Conservation (phyloP, 1,140 invertebrate genomes). For the Agraylea sexmaculata region DNA sequence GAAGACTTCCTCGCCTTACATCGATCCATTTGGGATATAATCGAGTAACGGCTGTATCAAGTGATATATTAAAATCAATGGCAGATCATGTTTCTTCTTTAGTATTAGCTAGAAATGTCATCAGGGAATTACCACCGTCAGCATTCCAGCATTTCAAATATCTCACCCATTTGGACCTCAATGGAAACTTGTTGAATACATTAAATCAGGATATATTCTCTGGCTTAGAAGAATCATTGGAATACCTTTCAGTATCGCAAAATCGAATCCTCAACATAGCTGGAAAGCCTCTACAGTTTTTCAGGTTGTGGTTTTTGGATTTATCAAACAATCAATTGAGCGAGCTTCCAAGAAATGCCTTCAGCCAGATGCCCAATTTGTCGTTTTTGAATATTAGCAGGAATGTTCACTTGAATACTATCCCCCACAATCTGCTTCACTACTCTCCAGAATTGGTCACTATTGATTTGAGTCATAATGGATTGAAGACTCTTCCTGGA, state of each 20-base stretch:
- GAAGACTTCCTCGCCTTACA: conserved; percentile 57
- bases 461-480: conserved; percentile 63
- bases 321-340: conserved; percentile 68
- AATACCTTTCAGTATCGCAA: conserved; percentile 60
- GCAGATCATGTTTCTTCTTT: conserved; percentile 50
- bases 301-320: conserved; percentile 57
- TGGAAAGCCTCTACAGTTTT: conserved; percentile 50
- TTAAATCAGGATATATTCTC: conserved; percentile 61
- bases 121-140: conserved; percentile 67
- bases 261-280: conserved; percentile 59
- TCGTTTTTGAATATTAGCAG: conserved; percentile 66
- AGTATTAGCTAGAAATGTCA: conserved; percentile 69
- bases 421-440: conserved; percentile 46
- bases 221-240: conserved; percentile 59
- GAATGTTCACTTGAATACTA: conserved; percentile 54
- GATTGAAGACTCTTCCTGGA: conserved; percentile 54
- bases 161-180: conserved; percentile 61
- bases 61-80: conserved; percentile 58
- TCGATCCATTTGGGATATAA: conserved; percentile 75
- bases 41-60: conserved; percentile 71
- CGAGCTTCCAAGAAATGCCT: conserved; percentile 53
- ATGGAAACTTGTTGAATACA: conserved; percentile 61
- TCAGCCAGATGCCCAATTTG: conserved; percentile 54
- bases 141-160: conserved; percentile 69
- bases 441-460: conserved; percentile 46